Evolutionary conservation across 2,113 vertebrate species (phyloP), one percentile per base, ranked within the genome.

Genomic region (Microcebus murinus): DNA sequence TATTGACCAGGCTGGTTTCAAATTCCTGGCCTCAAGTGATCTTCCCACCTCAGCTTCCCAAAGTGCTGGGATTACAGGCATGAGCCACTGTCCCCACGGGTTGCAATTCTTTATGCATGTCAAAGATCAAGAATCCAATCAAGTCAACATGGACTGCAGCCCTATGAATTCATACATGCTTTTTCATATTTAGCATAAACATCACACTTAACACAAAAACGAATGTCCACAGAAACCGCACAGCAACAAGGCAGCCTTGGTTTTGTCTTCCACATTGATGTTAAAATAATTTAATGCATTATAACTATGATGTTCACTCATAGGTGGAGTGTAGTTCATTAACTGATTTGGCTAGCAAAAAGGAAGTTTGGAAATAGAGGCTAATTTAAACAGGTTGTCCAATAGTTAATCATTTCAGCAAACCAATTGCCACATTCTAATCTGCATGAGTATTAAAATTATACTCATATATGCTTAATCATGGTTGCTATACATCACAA

Each of bases 211-310:
- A 83, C 73, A 96, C 59, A 91, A 96, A 92, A 95, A 76, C 7
- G 0, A 82, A 70, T 97, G 96, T 94, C 97, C 97, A 97, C 20
- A 97, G 98, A 97, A 98, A 98, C 79, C 0, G 25, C 42, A 14
- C 1, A 94, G 52, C 27, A 80, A 93, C 87, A 11, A 73, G 14
- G 55, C 67, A 95, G 73, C 18, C 55, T 2, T 1, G 76, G 70
- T 95, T 96, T 39, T 50, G 27, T 90, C 73, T 90, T 97, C 57
- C 20, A 0, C 52, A 31, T 4, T 29, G 36, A 95, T 39, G 29
- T 87, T 87, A 29, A 88, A 76, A 81, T 8, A 74, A 79, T 67
- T 87, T 36, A 14, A 70, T 31, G 8, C 3, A 23, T 29, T 8
- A 67, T 61, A 17, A 7, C 3, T 31, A 8, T 34, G 15, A 50